Conservation (phyloP, 2,113 vertebrate genomes). For the Donacobius atricapilla region DNA sequence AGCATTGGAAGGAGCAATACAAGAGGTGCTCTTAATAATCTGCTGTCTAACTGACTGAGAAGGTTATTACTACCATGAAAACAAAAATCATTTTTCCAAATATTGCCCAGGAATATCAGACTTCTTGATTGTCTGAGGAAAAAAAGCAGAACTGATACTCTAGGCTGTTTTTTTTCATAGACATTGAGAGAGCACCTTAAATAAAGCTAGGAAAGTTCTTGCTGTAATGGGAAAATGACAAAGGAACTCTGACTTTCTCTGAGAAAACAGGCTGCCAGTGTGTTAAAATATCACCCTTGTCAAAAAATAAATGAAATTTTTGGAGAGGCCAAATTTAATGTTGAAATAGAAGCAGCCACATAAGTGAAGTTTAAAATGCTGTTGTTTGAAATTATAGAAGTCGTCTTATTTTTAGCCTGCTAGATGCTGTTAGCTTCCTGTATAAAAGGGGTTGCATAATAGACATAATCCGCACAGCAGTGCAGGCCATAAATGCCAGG, state of each 20-base stretch:
- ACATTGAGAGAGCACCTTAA: background rate
- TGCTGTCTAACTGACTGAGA: background rate
- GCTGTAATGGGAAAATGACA: constrained; percentile 36
- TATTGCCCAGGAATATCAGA: background rate
- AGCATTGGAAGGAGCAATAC: background rate
- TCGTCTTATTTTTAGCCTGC: constrained; percentile 25
- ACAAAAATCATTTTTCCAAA: background rate
- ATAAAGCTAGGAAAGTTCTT: background rate
- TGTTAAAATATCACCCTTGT: background rate
- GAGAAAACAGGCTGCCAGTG: background rate
- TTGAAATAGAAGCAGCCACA: background rate
- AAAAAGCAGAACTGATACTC: background rate
- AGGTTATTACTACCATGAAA: background rate
- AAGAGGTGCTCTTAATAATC: background rate
- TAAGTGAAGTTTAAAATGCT: background rate
- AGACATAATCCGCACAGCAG: background rate
- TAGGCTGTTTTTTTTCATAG: background rate
- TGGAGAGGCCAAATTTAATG: background rate
- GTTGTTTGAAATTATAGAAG: background rate
- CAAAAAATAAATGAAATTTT: background rate
- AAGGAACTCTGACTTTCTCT: background rate
- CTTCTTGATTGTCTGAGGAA: background rate
- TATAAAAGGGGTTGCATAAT: background rate
- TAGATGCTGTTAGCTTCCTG: background rate
- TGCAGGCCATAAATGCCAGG: background rate